Percentiles rank a stretch among this genome's conserved stretches.
These are phyloP conservation scores for Argopecten irradians DNA, from an alignment of 1,140 invertebrate species.

Conservation along the genomic window DNA sequence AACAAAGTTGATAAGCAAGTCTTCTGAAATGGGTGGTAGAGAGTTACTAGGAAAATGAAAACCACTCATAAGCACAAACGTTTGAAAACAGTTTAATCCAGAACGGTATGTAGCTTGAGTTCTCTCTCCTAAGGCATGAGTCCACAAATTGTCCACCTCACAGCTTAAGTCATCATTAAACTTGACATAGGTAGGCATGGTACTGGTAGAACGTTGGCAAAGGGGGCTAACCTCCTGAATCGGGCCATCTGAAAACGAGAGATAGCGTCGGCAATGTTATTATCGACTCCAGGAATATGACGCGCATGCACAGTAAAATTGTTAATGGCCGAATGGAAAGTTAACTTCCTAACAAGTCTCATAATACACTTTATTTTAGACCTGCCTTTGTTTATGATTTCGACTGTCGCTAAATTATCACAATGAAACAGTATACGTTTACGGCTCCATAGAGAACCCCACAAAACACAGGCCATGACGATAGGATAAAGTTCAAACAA, in stretches of 20 bases:
- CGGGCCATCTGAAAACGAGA: conserved; percentile 35
- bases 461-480: not conserved
- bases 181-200: not conserved
- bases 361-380: not conserved
- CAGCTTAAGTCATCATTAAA: not conserved
- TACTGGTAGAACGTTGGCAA: not conserved
- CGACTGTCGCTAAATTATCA: not conserved
- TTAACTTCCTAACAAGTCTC: not conserved
- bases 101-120: not conserved
- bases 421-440: not conserved
- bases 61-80: not conserved
- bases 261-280: conserved; percentile 45
- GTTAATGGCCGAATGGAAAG: not conserved
- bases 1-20: conserved; percentile 5
- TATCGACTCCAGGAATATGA: conserved; percentile 36
- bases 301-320: not conserved
- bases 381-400: not conserved
- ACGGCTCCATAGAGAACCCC: not conserved
- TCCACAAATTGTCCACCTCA: not conserved
- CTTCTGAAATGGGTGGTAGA: not conserved
- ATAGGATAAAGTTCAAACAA: not conserved
- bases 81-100: not conserved
- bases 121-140: not conserved
- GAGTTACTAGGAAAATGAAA: not conserved
- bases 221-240: conserved; percentile 32